phyloP scores from a whole-genome alignment of 2,797 vertebrate species.

The Enteromius viviparus region DNA sequence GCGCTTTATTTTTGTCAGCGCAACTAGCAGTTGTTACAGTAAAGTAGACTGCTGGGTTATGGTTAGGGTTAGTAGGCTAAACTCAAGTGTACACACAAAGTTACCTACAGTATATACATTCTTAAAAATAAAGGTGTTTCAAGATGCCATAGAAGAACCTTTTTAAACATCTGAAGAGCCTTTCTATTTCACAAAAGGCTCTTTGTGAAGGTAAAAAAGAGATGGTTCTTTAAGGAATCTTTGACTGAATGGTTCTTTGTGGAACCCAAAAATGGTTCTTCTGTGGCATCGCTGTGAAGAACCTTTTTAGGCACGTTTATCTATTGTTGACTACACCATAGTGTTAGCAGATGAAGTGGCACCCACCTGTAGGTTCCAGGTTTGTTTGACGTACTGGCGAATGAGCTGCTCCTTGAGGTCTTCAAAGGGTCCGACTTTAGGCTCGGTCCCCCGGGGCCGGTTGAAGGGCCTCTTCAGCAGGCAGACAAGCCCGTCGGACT shows the following conservation, averaged over 20 bases:
- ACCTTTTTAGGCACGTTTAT: background rate
- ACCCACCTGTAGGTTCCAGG: constrained; percentile 92
- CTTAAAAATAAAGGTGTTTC: too few relatives aligned
- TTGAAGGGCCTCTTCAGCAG: constrained; percentile 87
- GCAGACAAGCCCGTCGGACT: constrained; percentile 88
- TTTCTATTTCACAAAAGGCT: too few relatives aligned
- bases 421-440: constrained; percentile 93
- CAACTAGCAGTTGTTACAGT: background rate
- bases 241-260: too few relatives aligned
- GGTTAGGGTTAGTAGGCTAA: background rate
- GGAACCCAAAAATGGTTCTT: too few relatives aligned
- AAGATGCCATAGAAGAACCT: too few relatives aligned
- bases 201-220: too few relatives aligned
- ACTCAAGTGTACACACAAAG: background rate
- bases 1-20: background rate
- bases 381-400: constrained; percentile 90
- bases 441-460: constrained; percentile 86
- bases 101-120: background rate
- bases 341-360: background rate
- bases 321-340: background rate
- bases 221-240: too few relatives aligned
- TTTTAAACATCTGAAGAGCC: too few relatives aligned
- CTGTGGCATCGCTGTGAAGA: too few relatives aligned
- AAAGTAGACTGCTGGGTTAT: background rate
- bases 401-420: constrained; percentile 95